Evolutionary conservation across 2,113 vertebrate genomes (phyloP).

Genomic region (Sander vitreus): DNA sequence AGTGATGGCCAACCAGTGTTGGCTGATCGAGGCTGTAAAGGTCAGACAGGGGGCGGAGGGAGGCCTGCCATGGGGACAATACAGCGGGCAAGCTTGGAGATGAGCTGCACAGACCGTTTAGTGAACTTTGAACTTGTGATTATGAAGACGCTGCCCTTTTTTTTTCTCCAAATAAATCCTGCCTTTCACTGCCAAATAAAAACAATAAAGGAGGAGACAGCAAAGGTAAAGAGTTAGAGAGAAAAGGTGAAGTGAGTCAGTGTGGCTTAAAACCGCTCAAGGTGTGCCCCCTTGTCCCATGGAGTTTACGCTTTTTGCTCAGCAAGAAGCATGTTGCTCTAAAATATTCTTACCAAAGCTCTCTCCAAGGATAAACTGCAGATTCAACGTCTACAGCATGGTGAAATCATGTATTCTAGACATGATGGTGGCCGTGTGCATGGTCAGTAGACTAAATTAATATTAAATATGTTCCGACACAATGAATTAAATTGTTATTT

Average conservation of each 20-base stretch:
- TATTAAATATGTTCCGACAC: neutral
- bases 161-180: neutral
- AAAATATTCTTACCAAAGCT: conserved; percentile 23
- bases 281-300: conserved; percentile 18
- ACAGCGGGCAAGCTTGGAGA: conserved; percentile 6
- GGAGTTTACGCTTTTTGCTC: conserved; percentile 28
- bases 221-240: conserved; percentile 32
- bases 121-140: conserved; percentile 19
- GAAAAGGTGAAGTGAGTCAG: conserved; percentile 16
- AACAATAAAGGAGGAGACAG: conserved; percentile 28
- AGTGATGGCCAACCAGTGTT: conserved; percentile 13
- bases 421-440: neutral
- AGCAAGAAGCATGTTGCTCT: conserved; percentile 23
- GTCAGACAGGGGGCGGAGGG: neutral
- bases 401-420: neutral
- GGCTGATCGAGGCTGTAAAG: neutral
- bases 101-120: conserved; percentile 13
- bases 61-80: neutral
- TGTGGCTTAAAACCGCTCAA: conserved; percentile 19
- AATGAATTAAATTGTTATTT: neutral
- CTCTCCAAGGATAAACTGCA: conserved; percentile 1
- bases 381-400: neutral
- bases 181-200: conserved; percentile 24
- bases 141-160: conserved; percentile 33
- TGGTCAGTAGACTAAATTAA: neutral